A percentile compares a stretch with the other conserved stretches of the same genome.
phyloP scores from a whole-genome alignment of 1,140 invertebrate genomes.

The Globodera rostochiensis region DNA sequence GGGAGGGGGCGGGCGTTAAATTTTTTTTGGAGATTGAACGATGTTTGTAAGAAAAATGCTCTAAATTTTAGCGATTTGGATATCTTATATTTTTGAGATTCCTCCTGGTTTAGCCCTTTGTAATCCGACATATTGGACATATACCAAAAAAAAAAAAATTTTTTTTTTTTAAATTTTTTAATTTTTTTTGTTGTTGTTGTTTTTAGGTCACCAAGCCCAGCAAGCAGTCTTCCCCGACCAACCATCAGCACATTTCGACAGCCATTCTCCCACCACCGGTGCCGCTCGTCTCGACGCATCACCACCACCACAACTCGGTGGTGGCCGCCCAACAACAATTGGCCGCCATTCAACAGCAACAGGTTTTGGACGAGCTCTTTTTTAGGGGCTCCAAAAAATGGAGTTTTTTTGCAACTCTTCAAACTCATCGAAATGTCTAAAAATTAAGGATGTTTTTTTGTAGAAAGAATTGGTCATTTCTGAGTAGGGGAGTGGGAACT shows the following conservation, averaged over 20 bases:
- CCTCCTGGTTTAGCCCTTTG: no score
- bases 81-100: no score
- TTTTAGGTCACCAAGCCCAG: conserved; percentile 36
- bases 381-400: no score
- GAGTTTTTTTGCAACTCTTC: no score
- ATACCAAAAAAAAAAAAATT: background rate
- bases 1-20: no score
- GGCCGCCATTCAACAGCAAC: conserved; percentile 32
- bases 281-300: conserved; percentile 33
- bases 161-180: conserved; percentile 6
- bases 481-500: no score
- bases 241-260: conserved; percentile 28
- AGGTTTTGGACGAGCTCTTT: background rate
- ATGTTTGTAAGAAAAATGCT: background rate
- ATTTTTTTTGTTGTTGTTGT: background rate
- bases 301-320: background rate
- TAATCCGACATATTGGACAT: no score
- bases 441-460: no score
- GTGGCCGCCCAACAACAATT: conserved; percentile 17
- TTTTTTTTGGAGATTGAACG: conserved; percentile 69
- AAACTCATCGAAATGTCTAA: no score
- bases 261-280: conserved; percentile 43
- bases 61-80: no score
- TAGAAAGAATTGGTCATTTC: no score
- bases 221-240: conserved; percentile 41